Evolutionary conservation across 2,797 vertebrate species (phyloP).

Genomic region (Xiphorhynchus erythropygius): DNA sequence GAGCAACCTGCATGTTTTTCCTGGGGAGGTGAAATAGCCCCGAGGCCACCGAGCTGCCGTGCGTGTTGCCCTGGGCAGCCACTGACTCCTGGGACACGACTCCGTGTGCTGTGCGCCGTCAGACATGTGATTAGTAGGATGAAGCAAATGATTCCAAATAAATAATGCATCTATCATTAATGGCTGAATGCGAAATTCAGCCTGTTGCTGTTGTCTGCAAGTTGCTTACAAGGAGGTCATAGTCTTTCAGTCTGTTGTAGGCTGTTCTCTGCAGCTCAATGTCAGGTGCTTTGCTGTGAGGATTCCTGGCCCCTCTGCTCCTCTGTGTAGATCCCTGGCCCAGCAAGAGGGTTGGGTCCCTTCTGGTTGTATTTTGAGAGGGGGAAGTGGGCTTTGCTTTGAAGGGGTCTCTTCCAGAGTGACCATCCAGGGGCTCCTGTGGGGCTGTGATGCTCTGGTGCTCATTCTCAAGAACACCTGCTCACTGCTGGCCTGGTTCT

Average conservation of each 20-base stretch:
- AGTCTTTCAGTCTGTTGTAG: neutral
- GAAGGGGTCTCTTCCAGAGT: neutral
- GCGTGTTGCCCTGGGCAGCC: neutral
- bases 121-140: constrained; percentile 6
- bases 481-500: neutral
- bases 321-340: neutral
- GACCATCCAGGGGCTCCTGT: neutral
- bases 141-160: neutral
- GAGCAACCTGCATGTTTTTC: neutral
- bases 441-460: neutral
- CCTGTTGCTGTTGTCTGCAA: neutral
- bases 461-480: neutral
- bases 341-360: neutral
- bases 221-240: neutral
- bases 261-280: neutral
- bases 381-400: neutral
- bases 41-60: rapidly evolving
- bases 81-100: neutral
- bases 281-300: rapidly evolving
- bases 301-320: neutral
- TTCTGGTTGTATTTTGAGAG: neutral
- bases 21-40: neutral
- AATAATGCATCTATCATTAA: constrained; percentile 36
- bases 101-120: neutral
- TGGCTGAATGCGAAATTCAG: neutral